These are phyloP conservation scores for Nasua narica DNA, from an alignment of 2,797 vertebrate genomes.

Conservation along the genomic window DNA sequence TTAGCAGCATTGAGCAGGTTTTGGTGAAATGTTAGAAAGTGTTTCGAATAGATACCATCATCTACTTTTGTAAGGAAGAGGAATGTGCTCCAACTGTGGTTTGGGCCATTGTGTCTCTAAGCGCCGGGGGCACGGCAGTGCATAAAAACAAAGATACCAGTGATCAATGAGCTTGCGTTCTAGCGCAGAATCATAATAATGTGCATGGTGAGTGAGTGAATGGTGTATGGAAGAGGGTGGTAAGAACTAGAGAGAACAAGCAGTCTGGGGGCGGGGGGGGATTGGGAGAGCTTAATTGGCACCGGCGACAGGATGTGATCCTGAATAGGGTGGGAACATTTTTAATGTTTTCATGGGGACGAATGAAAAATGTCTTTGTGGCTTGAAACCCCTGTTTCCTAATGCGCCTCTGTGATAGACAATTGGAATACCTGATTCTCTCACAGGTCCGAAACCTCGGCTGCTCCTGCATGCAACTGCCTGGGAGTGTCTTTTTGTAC, in stretches of 20 bases:
- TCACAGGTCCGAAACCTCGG: not conserved
- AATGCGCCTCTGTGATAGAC: not conserved
- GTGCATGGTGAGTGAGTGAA: not conserved
- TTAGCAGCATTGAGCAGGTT: conserved; percentile 50
- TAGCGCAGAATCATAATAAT: not conserved
- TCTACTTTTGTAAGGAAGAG: conserved; percentile 47
- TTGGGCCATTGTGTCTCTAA: conserved; percentile 6
- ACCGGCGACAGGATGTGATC: not conserved
- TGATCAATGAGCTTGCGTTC: not conserved
- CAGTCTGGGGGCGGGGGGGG: too few relatives aligned
- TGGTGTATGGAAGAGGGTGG: not conserved
- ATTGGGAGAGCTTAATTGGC: not conserved
- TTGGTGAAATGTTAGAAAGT: conserved; percentile 51
- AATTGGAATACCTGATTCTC: not conserved
- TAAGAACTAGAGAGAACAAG: not conserved
- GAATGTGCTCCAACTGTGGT: not conserved
- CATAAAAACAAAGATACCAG: not conserved
- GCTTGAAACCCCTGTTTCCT: not conserved
- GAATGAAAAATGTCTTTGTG: not conserved
- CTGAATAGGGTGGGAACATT: not conserved
- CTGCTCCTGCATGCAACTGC: not conserved
- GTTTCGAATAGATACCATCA: conserved; percentile 40
- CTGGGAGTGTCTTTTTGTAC: not conserved
- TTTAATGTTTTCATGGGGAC: not conserved
- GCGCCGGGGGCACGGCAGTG: not conserved